A percentile compares a stretch with the other conserved stretches of the same genome.
phyloP scores from a whole-genome alignment of 2,888 invertebrate species.

The Hoplodrina blanda region DNA sequence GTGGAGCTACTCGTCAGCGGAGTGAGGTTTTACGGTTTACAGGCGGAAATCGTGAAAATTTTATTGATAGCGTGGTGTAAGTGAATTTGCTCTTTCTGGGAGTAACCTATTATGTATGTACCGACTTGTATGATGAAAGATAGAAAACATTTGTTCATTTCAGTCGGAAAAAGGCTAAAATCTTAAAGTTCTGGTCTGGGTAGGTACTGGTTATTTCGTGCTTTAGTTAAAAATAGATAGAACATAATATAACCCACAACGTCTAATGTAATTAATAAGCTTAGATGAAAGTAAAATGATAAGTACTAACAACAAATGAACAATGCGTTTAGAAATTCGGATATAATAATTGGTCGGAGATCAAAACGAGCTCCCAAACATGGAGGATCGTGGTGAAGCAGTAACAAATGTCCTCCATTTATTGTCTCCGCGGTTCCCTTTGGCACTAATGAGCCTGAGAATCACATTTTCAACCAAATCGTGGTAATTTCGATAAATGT shows the following conservation, averaged over 20 bases:
- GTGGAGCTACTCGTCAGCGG: slow-evolving; percentile 33
- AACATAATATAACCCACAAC: not conserved
- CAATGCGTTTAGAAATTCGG: slow-evolving; percentile 60
- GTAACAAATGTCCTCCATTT: slow-evolving; percentile 75
- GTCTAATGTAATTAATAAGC: too few species aligned
- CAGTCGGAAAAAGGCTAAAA: too few species aligned
- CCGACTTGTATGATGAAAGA: not conserved
- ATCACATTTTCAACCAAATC: slow-evolving; percentile 71
- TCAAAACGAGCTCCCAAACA: slow-evolving; percentile 70
- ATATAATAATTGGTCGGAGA: slow-evolving; percentile 62
- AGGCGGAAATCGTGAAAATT: slow-evolving; percentile 43
- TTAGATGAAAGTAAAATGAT: not conserved
- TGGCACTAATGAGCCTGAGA: slow-evolving; percentile 73
- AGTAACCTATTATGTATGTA: not conserved
- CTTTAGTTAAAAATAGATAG: not conserved
- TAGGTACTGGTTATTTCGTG: not conserved
- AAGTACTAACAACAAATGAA: slow-evolving; percentile 43
- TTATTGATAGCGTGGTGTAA: slow-evolving; percentile 39
- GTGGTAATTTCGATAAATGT: slow-evolving; percentile 65
- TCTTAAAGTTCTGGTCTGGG: too few species aligned
- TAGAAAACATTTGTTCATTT: not conserved
- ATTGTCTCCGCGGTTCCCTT: slow-evolving; percentile 72
- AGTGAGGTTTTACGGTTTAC: slow-evolving; percentile 54
- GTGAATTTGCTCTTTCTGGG: slow-evolving; percentile 39
- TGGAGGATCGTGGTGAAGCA: slow-evolving; percentile 70